A percentile compares a stretch with the other conserved stretches of the same genome.
Conservation (phyloP, 2,797 vertebrate species). For the Lindbergichthys nudifrons region DNA sequence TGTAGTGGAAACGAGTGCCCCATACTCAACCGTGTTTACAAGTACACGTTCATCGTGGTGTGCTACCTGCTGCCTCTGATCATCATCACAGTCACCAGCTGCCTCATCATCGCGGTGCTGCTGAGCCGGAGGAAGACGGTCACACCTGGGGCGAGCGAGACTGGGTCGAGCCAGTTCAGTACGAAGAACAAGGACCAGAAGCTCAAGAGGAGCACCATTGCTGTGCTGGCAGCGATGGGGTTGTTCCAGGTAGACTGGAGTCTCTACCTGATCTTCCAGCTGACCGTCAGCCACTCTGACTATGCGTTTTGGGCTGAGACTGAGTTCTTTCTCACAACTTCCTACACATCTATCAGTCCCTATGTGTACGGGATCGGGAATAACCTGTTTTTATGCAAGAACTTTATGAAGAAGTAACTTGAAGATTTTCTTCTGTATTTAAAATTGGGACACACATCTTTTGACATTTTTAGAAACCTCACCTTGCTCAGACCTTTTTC, state of each 20-base stretch:
- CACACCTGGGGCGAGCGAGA: constrained; percentile 4
- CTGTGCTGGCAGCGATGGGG: constrained; percentile 79
- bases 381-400: constrained; percentile 73
- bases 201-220: constrained; percentile 67
- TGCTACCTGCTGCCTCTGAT: constrained; percentile 79
- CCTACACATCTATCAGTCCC: constrained; percentile 81
- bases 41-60: constrained; percentile 68
- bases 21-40: constrained; percentile 64
- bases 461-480: neutral
- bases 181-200: constrained; percentile 25
- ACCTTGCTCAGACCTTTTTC: neutral
- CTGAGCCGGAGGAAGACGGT: constrained; percentile 61
- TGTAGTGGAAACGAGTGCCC: constrained; percentile 70
- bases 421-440: neutral
- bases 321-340: constrained; percentile 78
- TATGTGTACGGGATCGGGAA: constrained; percentile 83
- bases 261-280: constrained; percentile 77
- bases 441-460: neutral
- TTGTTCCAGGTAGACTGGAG: constrained; percentile 84
- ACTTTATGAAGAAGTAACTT: constrained; percentile 43
- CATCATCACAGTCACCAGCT: constrained; percentile 74
- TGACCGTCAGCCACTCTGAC: constrained; percentile 38
- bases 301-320: constrained; percentile 69
- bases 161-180: constrained; percentile 6
- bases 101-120: constrained; percentile 74